Evolutionary conservation across 1,140 invertebrate species (phyloP).

Genomic region (Trinorchestia longiramus): DNA sequence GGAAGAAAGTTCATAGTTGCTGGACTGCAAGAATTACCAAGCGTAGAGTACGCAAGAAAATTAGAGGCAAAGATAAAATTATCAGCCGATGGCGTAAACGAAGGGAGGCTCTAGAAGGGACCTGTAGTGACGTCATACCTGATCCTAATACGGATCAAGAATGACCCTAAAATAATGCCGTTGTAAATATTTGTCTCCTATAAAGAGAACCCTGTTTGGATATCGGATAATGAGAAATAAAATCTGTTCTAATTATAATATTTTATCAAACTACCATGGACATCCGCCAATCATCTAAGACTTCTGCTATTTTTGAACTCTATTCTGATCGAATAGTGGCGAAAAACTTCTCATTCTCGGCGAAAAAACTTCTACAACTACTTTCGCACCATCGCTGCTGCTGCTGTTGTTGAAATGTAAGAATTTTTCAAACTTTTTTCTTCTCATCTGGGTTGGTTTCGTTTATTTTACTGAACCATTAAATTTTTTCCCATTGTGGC

Average conservation of each 20-base stretch:
- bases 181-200: background rate
- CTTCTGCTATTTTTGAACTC: background rate
- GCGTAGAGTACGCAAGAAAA: background rate
- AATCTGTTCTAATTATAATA: background rate
- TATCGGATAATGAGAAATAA: background rate
- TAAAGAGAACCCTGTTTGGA: background rate
- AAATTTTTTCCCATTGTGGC: background rate
- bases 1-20: background rate
- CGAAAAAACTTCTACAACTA: background rate
- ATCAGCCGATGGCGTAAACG: background rate
- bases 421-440: background rate
- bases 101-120: background rate
- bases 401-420: background rate
- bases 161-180: background rate
- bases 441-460: background rate
- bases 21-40: conserved; percentile 8
- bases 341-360: no score
- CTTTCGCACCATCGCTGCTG: background rate
- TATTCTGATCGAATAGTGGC: background rate
- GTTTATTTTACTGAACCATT: background rate
- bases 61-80: background rate
- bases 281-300: background rate
- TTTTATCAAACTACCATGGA: background rate
- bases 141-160: background rate
- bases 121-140: background rate